These are phyloP conservation scores for Tachuris rubrigastra DNA, from an alignment of 2,113 vertebrate genomes.

Conservation along the genomic window DNA sequence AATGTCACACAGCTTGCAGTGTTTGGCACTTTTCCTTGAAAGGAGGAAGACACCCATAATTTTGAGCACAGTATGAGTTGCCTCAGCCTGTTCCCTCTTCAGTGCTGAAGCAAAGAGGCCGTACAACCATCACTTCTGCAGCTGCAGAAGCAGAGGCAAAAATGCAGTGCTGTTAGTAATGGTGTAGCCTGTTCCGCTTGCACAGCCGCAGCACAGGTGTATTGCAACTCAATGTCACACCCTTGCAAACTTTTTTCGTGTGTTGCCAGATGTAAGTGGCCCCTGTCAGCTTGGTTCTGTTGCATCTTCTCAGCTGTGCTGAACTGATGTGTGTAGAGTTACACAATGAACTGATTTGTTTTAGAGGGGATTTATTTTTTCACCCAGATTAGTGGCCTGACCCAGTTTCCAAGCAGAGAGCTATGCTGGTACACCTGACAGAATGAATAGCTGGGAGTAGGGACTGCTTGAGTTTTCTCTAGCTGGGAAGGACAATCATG, in stretches of 20 bases:
- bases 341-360: neutral
- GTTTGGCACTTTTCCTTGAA: neutral
- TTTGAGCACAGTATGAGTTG: neutral
- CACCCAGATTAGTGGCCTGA: neutral
- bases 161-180: neutral
- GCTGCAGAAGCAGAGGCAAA: neutral
- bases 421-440: neutral
- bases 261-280: neutral
- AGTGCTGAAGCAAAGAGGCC: neutral
- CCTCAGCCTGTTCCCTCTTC: neutral
- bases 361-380: neutral
- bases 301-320: neutral
- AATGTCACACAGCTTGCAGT: rapidly evolving
- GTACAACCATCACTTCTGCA: neutral
- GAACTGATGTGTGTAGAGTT: neutral
- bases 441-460: neutral
- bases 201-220: neutral
- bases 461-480: neutral
- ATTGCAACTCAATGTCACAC: neutral
- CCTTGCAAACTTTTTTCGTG: neutral
- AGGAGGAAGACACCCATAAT: rapidly evolving
- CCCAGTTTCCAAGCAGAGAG: neutral
- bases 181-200: neutral
- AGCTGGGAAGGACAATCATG: neutral
- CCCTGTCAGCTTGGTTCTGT: neutral